phyloP scores from a whole-genome alignment of 2,113 vertebrate genomes.

The Microtus pennsylvanicus region DNA sequence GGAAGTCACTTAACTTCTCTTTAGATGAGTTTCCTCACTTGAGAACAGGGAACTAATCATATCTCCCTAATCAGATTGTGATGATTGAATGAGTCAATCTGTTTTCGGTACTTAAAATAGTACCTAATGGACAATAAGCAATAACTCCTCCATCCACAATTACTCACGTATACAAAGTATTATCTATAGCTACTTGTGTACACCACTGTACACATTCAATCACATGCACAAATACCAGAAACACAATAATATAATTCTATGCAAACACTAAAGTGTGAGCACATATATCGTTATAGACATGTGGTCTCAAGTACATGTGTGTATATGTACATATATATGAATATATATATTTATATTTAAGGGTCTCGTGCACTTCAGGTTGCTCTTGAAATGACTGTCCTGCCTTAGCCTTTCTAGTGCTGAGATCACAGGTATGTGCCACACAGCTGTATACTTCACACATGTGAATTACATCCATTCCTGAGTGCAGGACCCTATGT shows the following conservation, averaged over 20 bases:
- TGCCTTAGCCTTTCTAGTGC: neutral
- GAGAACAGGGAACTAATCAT: neutral
- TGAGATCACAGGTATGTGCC: neutral
- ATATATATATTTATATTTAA: neutral
- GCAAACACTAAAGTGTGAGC: neutral
- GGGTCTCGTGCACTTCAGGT: neutral
- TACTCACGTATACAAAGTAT: neutral
- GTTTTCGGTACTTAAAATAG: slow-evolving; percentile 11
- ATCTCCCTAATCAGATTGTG: neutral
- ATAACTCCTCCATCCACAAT: neutral
- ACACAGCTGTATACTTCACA: neutral
- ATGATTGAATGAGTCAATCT: neutral
- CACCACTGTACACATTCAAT: neutral
- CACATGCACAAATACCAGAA: neutral
- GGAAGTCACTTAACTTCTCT: slow-evolving; percentile 44
- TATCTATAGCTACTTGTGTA: neutral
- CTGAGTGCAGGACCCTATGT: neutral
- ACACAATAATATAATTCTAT: neutral
- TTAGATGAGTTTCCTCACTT: neutral
- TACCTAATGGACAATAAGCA: neutral
- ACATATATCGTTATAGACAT: neutral
- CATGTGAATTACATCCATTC: neutral
- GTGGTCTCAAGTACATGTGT: neutral
- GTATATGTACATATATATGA: neutral
- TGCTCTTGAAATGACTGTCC: neutral